A percentile compares a stretch with the other conserved stretches of the same genome.
Conservation (phyloP, 2,797 vertebrate genomes). For the Hippopotamyrus pictus region DNA sequence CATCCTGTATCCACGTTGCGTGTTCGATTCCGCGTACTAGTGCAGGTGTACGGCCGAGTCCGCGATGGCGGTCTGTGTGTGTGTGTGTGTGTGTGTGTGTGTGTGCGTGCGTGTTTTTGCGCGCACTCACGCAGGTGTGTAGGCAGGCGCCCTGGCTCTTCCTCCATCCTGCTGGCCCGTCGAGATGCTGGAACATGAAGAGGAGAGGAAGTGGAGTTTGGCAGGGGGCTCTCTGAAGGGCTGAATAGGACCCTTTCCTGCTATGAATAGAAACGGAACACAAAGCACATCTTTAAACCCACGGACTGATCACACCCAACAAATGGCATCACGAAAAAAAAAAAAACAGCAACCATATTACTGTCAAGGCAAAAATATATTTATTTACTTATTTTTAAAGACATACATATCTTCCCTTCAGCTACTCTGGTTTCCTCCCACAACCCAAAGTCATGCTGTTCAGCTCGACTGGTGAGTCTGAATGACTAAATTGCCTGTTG, state of each 20-base stretch:
- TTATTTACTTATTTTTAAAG: conserved; percentile 9
- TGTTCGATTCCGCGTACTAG: not conserved
- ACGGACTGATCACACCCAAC: conserved; percentile 32
- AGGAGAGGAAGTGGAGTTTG: conserved; percentile 81
- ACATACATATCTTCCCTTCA: not conserved
- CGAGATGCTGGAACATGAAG: conserved; percentile 84
- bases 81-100: conserved; percentile 19
- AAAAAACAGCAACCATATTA: not conserved
- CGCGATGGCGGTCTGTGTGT: not conserved
- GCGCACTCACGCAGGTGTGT: conserved; percentile 92
- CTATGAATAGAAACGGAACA: conserved; percentile 76
- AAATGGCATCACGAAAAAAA: not conserved
- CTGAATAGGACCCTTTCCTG: conserved; percentile 94
- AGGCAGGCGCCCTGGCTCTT: conserved; percentile 80
- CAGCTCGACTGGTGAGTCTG: not conserved
- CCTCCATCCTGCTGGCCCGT: conserved; percentile 83
- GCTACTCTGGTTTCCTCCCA: not conserved
- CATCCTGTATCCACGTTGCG: not conserved
- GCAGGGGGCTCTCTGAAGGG: conserved; percentile 85
- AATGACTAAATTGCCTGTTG: conserved; percentile 4
- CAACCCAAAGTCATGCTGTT: conserved; percentile 11
- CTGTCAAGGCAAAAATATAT: not conserved
- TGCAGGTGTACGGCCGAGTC: not conserved
- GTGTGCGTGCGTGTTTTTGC: conserved; percentile 13
- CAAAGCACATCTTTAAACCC: conserved; percentile 59